Evolutionary conservation across 2,113 vertebrate genomes (phyloP), one percentile per base, ranked within the genome.

Genomic region (Ciconia stormi): DNA sequence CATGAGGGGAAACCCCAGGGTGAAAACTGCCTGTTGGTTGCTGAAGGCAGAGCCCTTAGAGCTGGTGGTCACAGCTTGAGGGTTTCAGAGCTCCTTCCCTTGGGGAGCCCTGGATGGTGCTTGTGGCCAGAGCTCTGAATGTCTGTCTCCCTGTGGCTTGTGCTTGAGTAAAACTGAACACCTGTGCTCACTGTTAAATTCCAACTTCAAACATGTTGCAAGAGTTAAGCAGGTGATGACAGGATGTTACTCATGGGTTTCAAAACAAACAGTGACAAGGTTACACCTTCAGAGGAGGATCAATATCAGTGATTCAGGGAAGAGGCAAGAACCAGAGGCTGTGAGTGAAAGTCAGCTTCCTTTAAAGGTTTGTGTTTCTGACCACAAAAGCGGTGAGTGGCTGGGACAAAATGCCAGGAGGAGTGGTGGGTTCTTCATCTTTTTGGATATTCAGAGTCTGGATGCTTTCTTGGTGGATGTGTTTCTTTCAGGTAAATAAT

Each of bases 331-430:
- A 47, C 16, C 16, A 65, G 70, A 84, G 32, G 11, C 16, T 56
- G 5, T 11, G 15, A 67, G 30, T 13, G 6, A 93, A 72, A 83
- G 22, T 14, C 20, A 47, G 17, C 8, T 89, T 91, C 1, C 0
- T 87, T 90, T 56, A 83, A 83, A 58, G 3, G 7, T 32, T 44
- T 90, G 47, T 8, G 1, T 34, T 86, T 80, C 36, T 76, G 21
- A 56, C 3, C 20, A 44, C 11, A 46, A 8, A 74, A 29, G 5
- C 2, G 3, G 13, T 7, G 11, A 55, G 26, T 42, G 7, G 0
- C 25, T 78, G 50, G 9, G 22, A 40, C 36, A 55, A 55, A 34
- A 8, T 46, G 25, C 16, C 2, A 15, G 18, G 13, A 70, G 16
- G 7, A 73, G 12, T 34, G 16, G 11, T 46, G 42, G 11, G 9